Evolutionary conservation across 2,113 vertebrate genomes (phyloP), one percentile per base, ranked within the genome.

Genomic region (Nesospiza acunhae): DNA sequence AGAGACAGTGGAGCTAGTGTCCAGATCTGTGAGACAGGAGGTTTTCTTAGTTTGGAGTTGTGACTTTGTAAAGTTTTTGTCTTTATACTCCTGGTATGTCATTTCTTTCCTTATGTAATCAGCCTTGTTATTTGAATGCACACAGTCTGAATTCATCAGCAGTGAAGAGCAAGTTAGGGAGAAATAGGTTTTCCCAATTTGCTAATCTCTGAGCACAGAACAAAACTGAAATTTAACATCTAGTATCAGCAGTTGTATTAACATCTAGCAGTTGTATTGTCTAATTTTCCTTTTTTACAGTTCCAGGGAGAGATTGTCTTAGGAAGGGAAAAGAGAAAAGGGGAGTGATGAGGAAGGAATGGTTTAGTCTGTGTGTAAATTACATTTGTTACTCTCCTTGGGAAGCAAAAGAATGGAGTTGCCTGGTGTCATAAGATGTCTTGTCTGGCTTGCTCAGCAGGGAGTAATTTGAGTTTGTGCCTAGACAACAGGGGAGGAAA

Each of bases 121-220:
- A 91, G 46, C 67, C 41, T 56, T 90, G 41, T 31, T 56, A n/a
- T 68, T 59, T 49, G 72, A 84, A 49, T 62, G 56, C 69, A 50
- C 28, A 6, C 30, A 56, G 41, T 89, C n/a, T 75, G 80, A 89
- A 79, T 75, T 85, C 6, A 8, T 81, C 74, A 76, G 37, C 66
- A 76, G 9, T 1, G 3, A 73, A 69, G 66, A 92, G 27, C 66
- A 95, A 87, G 63, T 77, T 15, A 68, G 86, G 64, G 73, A 91
- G 56, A 95, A 79, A 72, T 8, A 41, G 33, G 15, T 78, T 89
- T 92, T 91, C 84, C 91, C 84, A 49, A 24, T 69, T 56, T 93
- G 73, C 67, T 95, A 50, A 86, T 93, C 80, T 94, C 64, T 23
- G 74, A 86, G 47, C 87, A 72, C 77, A 82, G 73, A 60, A 80